Evolutionary conservation across 1,140 invertebrate species (phyloP).

Genomic region (Drosophila hydei): DNA sequence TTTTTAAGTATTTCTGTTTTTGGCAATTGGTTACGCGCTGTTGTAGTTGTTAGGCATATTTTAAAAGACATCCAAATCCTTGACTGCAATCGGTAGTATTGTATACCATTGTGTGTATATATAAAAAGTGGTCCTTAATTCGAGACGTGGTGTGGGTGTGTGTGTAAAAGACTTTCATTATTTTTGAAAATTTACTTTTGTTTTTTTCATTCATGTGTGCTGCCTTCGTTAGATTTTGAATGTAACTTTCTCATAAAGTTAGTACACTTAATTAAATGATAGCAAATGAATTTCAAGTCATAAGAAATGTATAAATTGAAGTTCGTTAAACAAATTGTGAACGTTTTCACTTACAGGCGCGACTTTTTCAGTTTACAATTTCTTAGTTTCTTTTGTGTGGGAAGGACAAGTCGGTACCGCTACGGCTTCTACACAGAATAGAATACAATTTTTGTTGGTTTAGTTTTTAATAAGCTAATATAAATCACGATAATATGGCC

Average conservation of each 20-base stretch:
- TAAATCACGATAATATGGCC: slow-evolving; percentile 92
- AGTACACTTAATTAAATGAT: slow-evolving; percentile 41
- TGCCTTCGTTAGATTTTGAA: slow-evolving; percentile 23
- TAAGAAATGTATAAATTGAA: slow-evolving; percentile 34
- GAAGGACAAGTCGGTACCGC: slow-evolving; percentile 43
- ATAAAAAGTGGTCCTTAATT: slow-evolving; percentile 82
- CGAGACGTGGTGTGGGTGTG: slow-evolving; percentile 57
- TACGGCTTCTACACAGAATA: slow-evolving; percentile 54
- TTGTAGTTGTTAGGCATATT: slow-evolving; percentile 38
- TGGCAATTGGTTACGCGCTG: slow-evolving; percentile 78
- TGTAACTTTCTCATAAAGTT: slow-evolving; percentile 52
- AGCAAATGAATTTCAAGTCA: slow-evolving; percentile 36
- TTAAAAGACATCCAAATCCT: slow-evolving; percentile 78
- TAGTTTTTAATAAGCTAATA: slow-evolving; percentile 77
- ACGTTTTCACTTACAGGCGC: slow-evolving; percentile 1
- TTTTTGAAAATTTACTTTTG: slow-evolving; percentile 28
- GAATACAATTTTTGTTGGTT: slow-evolving; percentile 41
- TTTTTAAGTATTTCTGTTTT: slow-evolving; percentile 42
- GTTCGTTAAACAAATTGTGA: slow-evolving; percentile 13
- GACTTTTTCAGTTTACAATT: slow-evolving; percentile 8
- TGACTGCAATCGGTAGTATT: slow-evolving; percentile 41
- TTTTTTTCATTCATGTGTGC: slow-evolving; percentile 23
- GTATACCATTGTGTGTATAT: slow-evolving; percentile 46
- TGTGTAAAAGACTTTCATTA: slow-evolving; percentile 57
- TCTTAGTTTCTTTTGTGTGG: slow-evolving; percentile 4